Evolutionary conservation across 2,888 invertebrate species (phyloP), one percentile per base, ranked within the genome.

Genomic region (Diaphora mendica): DNA sequence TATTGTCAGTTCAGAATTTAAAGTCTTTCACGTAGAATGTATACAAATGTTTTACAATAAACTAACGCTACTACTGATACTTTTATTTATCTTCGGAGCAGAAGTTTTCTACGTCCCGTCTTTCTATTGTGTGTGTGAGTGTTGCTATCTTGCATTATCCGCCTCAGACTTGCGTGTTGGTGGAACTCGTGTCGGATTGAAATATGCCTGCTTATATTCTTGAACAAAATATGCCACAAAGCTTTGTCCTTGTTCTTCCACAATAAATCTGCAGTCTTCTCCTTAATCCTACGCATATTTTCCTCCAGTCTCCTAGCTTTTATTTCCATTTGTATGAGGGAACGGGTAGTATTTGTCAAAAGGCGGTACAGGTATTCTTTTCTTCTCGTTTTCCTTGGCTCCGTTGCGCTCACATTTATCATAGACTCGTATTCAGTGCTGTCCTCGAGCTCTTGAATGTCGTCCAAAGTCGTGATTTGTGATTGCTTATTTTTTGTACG

Each of bases 241-340:
- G 96, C 94, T 91, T 95, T 96, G 87, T 96, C 96, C 86, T 96
- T 96, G 88, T 95, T 94, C 90, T 96, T 96, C 96, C 96, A 96
- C 91, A 96, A 93, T 93, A 96, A 94, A 94, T 95, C 96, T 87
- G 94, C 93, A 88, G 96, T 96, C 91, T 94, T 95, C 91, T 96
- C 96, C 89, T 95, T 95, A 93, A 96, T 96, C 92, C 96, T 93
- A 89, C 95, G 95, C 93, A 96, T 96, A 93, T 96, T 96, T 95
- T 96, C 96, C 90, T 96, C 94, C 84, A 96, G 93, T 91, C 96
- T 90, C 91, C 96, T 93, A 78, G 96, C 96, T 92, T 96, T 96
- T 93, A 96, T 96, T 93, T 96, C 96, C 96, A 96, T 96, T 92
- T 96, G 96, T 94, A 96, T 96, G 90, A 96, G 95, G 79, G 96